phyloP scores from a whole-genome alignment of 2,797 vertebrate species.

The Acridotheres tristis region DNA sequence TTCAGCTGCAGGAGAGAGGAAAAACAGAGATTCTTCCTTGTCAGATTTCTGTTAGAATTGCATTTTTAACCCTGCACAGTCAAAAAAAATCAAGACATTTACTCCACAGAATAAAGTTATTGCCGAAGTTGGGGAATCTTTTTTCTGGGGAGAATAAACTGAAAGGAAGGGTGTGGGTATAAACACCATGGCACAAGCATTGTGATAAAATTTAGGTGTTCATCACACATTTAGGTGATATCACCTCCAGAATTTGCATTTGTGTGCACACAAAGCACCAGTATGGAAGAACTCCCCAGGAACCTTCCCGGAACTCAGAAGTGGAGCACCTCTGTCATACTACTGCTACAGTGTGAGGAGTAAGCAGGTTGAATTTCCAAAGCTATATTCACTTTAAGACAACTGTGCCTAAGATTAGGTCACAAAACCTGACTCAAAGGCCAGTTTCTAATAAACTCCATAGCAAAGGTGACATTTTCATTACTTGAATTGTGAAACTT shows the following conservation, averaged over 20 bases:
- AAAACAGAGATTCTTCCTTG: neutral
- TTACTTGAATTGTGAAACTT: neutral
- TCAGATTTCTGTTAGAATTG: neutral
- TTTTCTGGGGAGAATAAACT: neutral
- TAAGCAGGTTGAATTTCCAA: neutral
- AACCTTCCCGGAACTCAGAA: neutral
- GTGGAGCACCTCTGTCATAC: neutral
- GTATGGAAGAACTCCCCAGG: neutral
- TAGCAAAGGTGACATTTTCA: neutral
- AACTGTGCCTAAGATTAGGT: neutral
- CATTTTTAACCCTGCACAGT: neutral
- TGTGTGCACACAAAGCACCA: neutral
- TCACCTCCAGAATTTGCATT: neutral
- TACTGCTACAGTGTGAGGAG: neutral
- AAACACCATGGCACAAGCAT: neutral
- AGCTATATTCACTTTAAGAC: neutral
- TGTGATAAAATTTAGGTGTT: neutral
- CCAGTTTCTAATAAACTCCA: neutral
- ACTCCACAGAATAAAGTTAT: fast-evolving
- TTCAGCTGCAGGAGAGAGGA: neutral
- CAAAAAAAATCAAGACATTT: neutral
- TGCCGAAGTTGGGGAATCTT: neutral
- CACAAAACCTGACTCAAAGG: neutral
- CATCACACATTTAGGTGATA: neutral
- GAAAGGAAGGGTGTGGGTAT: fast-evolving